Evolutionary conservation across 2,113 vertebrate species (phyloP), one percentile per base, ranked within the genome.

Genomic region (Speoplatyrhinus poulsoni): DNA sequence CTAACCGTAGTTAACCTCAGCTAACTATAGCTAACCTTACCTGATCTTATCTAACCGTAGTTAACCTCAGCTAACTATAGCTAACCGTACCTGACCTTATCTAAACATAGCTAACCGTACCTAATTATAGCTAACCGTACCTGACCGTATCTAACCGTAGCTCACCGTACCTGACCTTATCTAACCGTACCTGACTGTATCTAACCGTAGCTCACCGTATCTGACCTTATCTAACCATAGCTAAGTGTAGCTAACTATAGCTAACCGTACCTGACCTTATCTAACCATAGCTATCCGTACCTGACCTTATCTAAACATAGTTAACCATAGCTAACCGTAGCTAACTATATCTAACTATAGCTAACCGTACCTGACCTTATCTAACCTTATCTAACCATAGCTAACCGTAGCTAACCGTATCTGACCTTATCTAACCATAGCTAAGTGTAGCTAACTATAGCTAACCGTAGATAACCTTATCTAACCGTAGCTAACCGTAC

Each of bases 41-140:
- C 10, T 60, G 1, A 13, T 6, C 11, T 3, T 13, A 33, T 59
- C 12, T 36, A 60, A 19, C 5, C 36, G 1, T 59, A 32, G 15
- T 6, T n/a, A 16, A 9, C 16, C 3, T 26, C 26, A 26, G 26
- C 7, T n/a, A 50, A 87, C 86, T 15, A 67, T 5, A 26, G 19
- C 50, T 11, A 11, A 9, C 11, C 8, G 1, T 15, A 1, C 15
- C 50, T 53, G 4, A 3, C 9, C n/a, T 15, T 12, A 12, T 5
- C 50, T 13, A 47, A 8, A 60, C 57, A 59, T 12, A 33, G 12
- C 12, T 13, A 16, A 26, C 55, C 16, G 16, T 19, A 16, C 10
- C n/a, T 11, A 9, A 57, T 13, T 3, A 10, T 48, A 10, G 8
- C 47, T 10, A 8, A 9, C 11, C 8, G 4, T 15, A 1, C 50